phyloP scores from a whole-genome alignment of 2,797 vertebrate genomes.

The Spondyliosoma cantharus region DNA sequence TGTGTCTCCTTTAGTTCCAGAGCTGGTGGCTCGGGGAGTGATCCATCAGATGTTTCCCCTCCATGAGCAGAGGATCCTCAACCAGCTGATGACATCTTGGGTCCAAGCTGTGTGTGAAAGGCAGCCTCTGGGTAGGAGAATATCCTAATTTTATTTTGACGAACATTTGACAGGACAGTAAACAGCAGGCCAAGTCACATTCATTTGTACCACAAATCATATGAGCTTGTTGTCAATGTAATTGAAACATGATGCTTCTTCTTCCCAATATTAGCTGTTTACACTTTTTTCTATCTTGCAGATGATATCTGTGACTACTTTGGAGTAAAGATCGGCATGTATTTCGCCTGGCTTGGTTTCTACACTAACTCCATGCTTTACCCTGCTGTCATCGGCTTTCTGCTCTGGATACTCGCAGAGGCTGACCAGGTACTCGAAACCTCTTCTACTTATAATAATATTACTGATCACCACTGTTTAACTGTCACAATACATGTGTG shows the following conservation, averaged over 20 bases:
- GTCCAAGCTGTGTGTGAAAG: conserved; percentile 94
- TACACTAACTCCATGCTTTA: conserved; percentile 96
- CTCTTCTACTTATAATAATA: no score
- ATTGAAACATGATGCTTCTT: not conserved
- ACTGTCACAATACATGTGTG: not conserved
- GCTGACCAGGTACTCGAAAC: conserved; percentile 87
- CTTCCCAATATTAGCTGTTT: not conserved
- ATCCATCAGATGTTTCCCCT: conserved; percentile 94
- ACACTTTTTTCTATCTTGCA: conserved; percentile 51
- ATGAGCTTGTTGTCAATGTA: not conserved
- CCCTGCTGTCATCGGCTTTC: conserved; percentile 91
- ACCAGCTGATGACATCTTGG: conserved; percentile 94
- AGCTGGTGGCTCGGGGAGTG: conserved; percentile 89
- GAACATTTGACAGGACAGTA: not conserved
- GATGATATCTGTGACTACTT: conserved; percentile 97
- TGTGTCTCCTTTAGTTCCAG: conserved; percentile 84
- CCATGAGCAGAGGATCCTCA: conserved; percentile 93
- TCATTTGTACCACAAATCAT: not conserved
- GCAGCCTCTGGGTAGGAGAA: conserved; percentile 88
- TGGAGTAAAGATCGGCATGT: conserved; percentile 95
- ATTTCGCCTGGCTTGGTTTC: conserved; percentile 95
- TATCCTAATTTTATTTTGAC: not conserved
- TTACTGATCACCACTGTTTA: not conserved
- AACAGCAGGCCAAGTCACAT: not conserved
- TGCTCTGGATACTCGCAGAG: conserved; percentile 93